Percentiles rank a stretch among this genome's conserved stretches.
phyloP scores from a whole-genome alignment of 2,113 vertebrate genomes.

The Oreotrochilus melanogaster region DNA sequence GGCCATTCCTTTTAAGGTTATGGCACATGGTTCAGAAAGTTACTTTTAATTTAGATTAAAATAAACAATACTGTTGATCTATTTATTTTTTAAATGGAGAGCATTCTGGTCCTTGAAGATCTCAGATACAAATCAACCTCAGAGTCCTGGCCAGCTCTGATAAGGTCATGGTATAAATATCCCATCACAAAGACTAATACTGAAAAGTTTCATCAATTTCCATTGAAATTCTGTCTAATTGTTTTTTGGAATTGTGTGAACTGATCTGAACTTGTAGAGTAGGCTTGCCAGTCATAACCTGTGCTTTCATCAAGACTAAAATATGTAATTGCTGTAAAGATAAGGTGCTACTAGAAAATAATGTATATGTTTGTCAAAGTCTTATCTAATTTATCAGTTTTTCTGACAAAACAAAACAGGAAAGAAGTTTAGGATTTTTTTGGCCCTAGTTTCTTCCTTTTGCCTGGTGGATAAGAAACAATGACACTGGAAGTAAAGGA shows the following conservation, averaged over 20 bases:
- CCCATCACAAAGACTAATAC: background rate
- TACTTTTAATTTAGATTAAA: background rate
- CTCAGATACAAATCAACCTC: background rate
- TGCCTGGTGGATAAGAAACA: background rate
- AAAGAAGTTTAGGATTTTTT: background rate
- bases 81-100: background rate
- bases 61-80: background rate
- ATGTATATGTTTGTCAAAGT: background rate
- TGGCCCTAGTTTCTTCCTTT: background rate
- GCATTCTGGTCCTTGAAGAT: background rate
- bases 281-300: background rate
- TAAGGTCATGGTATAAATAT: background rate
- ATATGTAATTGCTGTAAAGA: background rate
- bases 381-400: background rate
- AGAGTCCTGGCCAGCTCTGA: background rate
- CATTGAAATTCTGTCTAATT: background rate
- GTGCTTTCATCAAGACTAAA: background rate
- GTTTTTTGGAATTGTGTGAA: background rate
- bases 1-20: background rate
- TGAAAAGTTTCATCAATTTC: background rate
- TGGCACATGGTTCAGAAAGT: background rate
- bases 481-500: background rate
- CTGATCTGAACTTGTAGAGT: background rate
- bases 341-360: background rate
- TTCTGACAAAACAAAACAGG: background rate